Evolutionary conservation across 2,888 invertebrate species (phyloP), one percentile per base, ranked within the genome.

Genomic region (Drosophila kuntzei): DNA sequence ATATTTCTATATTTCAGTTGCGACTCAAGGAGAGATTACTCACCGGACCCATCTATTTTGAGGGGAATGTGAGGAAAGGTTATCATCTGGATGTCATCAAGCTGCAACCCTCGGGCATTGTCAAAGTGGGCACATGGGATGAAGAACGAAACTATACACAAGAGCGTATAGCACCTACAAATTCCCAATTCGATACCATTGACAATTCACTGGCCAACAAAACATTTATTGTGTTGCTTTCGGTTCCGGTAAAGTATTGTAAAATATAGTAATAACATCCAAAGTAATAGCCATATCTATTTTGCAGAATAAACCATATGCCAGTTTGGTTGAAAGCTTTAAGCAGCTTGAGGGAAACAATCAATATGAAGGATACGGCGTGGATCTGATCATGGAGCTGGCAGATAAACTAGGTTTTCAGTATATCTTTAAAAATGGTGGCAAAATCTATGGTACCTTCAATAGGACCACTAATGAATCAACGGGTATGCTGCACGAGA

Each of bases 401-500:
- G 94, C 97, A 6, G 93, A 94, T 82, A 94, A 95, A 85, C 93
- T 97, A 36, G 95, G 95, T 27, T 98, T 98, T 90, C 96, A 96
- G 87, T 98, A 95, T 89, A 95, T 95, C 0, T 96, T 98, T 64
- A 94, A 94, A 37, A 93, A 96, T 58, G 96, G 96, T 81, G 94
- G 94, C 5, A 96, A 96, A 89, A 95, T 95, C 22, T 97, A 97
- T 90, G 98, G 97, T 0, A 94, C 94, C 1, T 93, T 93, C 22
- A 93, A 95, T 90, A 92, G 93, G 62, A 93, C 90, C 46, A 94
- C 94, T 0, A 93, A 94, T 36, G 93, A 96, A 92, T 97, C 97
- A 95, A 96, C 97, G 85, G 97, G 97, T 53, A 97, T 97, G 96
- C 95, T 97, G 85, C 94, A 95, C 89, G 96, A 97, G 91, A 94